Percentiles rank a stretch among this genome's conserved stretches.
Conservation (phyloP, 2,113 vertebrate genomes). For the Passer montanus region DNA sequence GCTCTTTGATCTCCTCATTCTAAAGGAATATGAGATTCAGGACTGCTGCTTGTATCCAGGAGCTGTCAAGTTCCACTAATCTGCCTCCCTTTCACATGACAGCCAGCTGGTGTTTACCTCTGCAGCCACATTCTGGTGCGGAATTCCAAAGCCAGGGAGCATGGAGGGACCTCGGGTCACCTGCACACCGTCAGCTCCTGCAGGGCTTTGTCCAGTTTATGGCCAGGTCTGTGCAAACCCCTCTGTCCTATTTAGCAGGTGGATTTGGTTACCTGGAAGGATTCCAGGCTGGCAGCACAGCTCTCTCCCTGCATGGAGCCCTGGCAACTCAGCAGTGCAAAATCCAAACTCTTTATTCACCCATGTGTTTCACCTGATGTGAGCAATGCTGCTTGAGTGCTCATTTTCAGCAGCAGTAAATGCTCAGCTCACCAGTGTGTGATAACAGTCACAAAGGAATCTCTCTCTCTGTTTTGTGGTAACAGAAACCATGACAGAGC, state of each 20-base stretch:
- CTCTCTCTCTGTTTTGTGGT: neutral
- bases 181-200: neutral
- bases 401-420: neutral
- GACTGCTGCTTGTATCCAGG: neutral
- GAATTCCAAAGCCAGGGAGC: neutral
- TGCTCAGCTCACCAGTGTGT: neutral
- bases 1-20: conserved; percentile 23
- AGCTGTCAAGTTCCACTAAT: neutral
- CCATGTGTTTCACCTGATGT: neutral
- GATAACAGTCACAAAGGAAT: neutral
- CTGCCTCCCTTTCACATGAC: neutral
- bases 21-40: neutral
- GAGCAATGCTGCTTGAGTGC: neutral
- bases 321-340: neutral
- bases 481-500: neutral
- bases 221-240: neutral
- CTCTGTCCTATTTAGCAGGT: neutral
- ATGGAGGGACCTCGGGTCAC: neutral
- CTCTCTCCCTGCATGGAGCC: neutral
- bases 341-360: neutral
- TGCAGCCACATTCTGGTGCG: neutral
- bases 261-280: neutral
- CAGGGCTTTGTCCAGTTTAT: neutral
- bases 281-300: neutral
- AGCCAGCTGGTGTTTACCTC: conserved; percentile 37